Conservation (phyloP, 2,797 vertebrate species). For the Hippopotamyrus pictus region DNA sequence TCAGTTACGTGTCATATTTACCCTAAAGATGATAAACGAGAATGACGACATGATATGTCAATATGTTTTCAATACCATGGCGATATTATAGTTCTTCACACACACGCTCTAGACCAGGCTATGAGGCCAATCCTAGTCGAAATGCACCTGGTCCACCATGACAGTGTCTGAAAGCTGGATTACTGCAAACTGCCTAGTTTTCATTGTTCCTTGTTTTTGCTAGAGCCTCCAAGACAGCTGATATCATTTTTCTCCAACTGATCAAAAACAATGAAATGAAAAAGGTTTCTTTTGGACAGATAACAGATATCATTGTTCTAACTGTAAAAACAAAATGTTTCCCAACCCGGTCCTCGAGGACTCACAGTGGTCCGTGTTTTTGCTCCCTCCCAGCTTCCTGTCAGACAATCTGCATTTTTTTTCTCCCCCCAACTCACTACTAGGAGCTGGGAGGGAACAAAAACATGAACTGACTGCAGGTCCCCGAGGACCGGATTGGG, state of each 20-base stretch:
- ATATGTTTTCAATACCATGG: neutral
- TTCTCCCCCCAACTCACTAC: neutral
- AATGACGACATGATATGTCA: neutral
- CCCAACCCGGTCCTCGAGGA: neutral
- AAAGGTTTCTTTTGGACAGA: neutral
- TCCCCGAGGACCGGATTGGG: neutral
- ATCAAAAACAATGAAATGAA: neutral
- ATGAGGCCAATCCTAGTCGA: neutral
- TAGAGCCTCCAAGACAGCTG: neutral
- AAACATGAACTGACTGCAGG: neutral
- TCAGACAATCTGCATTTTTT: neutral
- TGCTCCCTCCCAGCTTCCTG: neutral
- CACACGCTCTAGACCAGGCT: neutral
- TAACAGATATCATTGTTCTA: neutral
- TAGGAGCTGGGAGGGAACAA: neutral
- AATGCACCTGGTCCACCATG: neutral
- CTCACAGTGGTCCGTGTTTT: neutral
- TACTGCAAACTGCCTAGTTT: neutral
- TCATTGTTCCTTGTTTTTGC: neutral
- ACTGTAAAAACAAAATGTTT: neutral
- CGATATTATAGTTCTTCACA: neutral
- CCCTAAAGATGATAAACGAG: neutral
- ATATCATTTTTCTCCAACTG: neutral
- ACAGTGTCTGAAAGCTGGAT: neutral
- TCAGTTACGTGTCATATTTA: neutral